Base-by-base conservation (phyloP, 2,888 invertebrate genomes). In the Xanthostigma xanthostigma region DNA sequence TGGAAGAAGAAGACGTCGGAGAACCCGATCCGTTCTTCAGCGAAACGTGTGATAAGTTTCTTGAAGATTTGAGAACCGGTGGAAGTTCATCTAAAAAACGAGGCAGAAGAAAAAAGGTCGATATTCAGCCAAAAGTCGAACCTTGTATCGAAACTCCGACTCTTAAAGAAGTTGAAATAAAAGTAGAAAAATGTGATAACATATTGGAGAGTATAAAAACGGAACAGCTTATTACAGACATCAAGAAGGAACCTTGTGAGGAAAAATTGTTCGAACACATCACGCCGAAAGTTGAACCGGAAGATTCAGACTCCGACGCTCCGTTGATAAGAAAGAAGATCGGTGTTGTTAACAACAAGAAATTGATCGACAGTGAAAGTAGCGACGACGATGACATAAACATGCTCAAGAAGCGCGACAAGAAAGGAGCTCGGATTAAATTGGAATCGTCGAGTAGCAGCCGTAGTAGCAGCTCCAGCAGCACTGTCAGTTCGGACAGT, bases 21-120 rank as follows among this genome's bases (percentile, higher is more conserved):
- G 27, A 27, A 27, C 58, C 63, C 12, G 73, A 74, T 58, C 64
- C 70, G 47, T 65, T 70, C 59, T 88, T 86, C 79, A 74, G 75
- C 45, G 78, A 71, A 59, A 76, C 85, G 13, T 87, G 86, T 67
- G 84, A 86, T 64, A 81, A 73, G 65, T 84, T 88, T 62, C 76
- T 87, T 65, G 82, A 85, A 62, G 84, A 87, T 64, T 65, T 88
- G 42, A 76, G 76, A 63, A 72, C 64, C 53, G 75, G 76, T 41
- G 69, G 69, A 47, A 70, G 69, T 45, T 17, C 33, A 9, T 37
- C n/a, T 10, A 79, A 76, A 62, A 79, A 77, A 60, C 73, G 74
- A 51, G 64, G 67, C 2, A 65, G 69, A 13, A 72, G 71, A 64
- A 76, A 73, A 68, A 74, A 72, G 50, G 51, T 56, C 8, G 54